Evolutionary conservation across 2,113 vertebrate species (phyloP).

Genomic region (Ciconia boyciana): DNA sequence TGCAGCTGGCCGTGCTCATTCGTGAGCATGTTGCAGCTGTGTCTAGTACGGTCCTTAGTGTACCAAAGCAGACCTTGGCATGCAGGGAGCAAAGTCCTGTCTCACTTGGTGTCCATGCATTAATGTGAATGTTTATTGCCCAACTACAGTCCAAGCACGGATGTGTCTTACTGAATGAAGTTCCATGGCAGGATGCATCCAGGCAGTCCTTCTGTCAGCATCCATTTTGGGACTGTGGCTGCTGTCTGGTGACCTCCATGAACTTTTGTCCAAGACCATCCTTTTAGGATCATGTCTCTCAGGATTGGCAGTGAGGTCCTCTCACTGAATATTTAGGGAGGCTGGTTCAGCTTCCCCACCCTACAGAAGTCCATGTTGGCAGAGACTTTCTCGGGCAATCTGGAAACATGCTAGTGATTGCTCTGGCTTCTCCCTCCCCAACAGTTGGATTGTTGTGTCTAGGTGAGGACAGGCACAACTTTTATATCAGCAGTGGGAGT

Average conservation of each 20-base stretch:
- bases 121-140: neutral
- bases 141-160: neutral
- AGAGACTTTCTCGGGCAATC: neutral
- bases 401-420: neutral
- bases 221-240: neutral
- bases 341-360: neutral
- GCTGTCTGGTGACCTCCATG: neutral
- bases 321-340: neutral
- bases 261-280: neutral
- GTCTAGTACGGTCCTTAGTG: neutral
- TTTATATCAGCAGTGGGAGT: neutral
- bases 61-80: neutral
- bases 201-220: neutral
- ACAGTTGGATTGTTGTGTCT: neutral
- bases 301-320: neutral
- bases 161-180: neutral
- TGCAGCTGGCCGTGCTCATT: neutral
- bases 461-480: neutral
- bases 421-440: neutral
- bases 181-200: neutral
- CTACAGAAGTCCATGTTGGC: neutral
- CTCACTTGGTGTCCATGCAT: fast-evolving
- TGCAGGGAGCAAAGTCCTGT: neutral
- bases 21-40: neutral
- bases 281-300: neutral